Evolutionary conservation across 2,113 vertebrate species (phyloP), one percentile per base, ranked within the genome.

Genomic region (Nanorana parkeri): DNA sequence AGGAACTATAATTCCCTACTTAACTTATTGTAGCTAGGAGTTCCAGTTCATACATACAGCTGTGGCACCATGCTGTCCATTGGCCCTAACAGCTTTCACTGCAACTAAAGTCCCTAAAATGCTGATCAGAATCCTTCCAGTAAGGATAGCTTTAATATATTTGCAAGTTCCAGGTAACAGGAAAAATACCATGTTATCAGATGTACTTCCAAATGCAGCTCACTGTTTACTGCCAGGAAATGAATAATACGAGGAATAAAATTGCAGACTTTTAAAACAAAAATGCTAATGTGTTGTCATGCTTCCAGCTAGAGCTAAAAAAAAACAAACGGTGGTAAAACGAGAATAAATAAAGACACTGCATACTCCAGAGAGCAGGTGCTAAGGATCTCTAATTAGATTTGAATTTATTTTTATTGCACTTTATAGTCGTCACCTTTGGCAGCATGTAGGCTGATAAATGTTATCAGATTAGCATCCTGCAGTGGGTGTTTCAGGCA

Each of bases 171-270:
- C 3, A 4, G 3, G 3, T 36, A 36, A 36, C 32, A 32, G 28
- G 17, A 28, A 51, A 63, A 29, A 81, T 21, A 28, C 66, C 69
- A 47, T 32, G 55, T 81, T 81, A 63, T 81, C 78, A 65, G n/a
- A 73, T 63, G 68, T 65, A 5, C 68, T 81, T 65, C 26, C 58
- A 73, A 65, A 75, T 19, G 47, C 56, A 64, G 47, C 21, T 29
- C 52, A 29, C 11, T 17, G 24, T 60, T 72, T 71, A 21, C 41
- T 71, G 58, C 58, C 78, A 81, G 68, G 5, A 65, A 28, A 72
- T 71, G 56, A 64, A 65, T 81, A 80, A 80, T 61, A 51, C 67
- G 72, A 63, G 26, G 58, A 79, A 63, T 41, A 29, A 32, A 61
- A 60, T 28, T 41, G 51, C 17, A 51, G 51, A 36, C 32, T 36